Base-by-base conservation (phyloP, 2,888 invertebrate genomes). In the Volucella inanis region DNA sequence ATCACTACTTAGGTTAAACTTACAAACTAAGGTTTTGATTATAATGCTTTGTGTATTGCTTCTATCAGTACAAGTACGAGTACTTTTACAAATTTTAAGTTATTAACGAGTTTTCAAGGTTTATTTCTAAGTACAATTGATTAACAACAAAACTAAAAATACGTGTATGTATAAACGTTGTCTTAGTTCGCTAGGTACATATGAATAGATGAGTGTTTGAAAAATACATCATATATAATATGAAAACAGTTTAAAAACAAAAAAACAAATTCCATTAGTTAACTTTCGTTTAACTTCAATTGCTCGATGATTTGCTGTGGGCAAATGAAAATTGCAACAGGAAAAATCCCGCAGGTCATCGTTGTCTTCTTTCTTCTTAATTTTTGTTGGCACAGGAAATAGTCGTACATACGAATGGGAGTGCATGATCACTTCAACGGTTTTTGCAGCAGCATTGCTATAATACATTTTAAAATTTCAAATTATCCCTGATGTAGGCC, bases 401-500 rank as follows among this genome's bases (percentile, higher is more conserved):
- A n/a, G 18, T 18, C 12, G 11, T 2, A 18, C 2, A 18, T 22
- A 22, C 18, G 18, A 22, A 2, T 6, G 31, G 31, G 1, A 3
- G 31, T 31, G 6, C 31, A 31, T 6, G 31, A 31, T 6, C 31
- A 31, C 31, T 31, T 0, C 31, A 31, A 31, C 6, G 31, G 31
- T 6, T 47, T 41, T 49, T 52, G 10, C 10, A 45, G 11, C 15
- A 18, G 15, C 18, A 15, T 10, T 9, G 11, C n/a, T 31, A n/a
- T 43, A 38, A 59, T 45, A 12, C 12, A 18, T 38, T 61, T 89
- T 91, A 92, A 87, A 91, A 92, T 76, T 90, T 90, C 70, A 90
- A 92, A 92, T 97, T 97, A 89, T 96, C 94, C 84, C 95, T 94
- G 67, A 97, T 92, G 88, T 94, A 94, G 0, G 96, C 97, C 89